Conservation (phyloP, 2,888 invertebrate species). For the Cephus nigrinus region DNA sequence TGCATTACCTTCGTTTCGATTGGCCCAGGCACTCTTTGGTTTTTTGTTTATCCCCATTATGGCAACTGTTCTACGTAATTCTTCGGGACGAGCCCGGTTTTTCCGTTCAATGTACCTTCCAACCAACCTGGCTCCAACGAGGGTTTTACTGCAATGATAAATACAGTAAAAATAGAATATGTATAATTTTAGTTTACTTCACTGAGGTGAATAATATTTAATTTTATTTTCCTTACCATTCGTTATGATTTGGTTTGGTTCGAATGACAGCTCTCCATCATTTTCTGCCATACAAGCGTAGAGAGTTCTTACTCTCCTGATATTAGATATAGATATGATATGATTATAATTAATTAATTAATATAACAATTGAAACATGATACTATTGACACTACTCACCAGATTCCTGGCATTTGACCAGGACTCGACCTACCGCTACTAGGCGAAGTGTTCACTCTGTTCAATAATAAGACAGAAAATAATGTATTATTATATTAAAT, state of each 20-base stretch:
- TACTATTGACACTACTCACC: conserved; percentile 43
- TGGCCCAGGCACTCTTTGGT: conserved; percentile 49
- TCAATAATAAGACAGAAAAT: conserved; percentile 33
- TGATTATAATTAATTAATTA: neutral
- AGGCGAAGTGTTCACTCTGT: conserved; percentile 58
- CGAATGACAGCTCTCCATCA: conserved; percentile 96
- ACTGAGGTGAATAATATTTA: neutral
- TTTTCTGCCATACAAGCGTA: conserved; percentile 97
- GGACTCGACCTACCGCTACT: conserved; percentile 64
- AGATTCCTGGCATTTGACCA: conserved; percentile 60
- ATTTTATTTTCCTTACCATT: conserved; percentile 77
- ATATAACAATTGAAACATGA: neutral
- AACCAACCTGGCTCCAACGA: conserved; percentile 98
- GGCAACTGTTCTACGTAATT: conserved; percentile 94
- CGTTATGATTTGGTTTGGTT: conserved; percentile 97
- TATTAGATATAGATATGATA: neutral
- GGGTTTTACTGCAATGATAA: conserved; percentile 77
- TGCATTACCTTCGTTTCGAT: neutral
- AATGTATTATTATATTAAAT: conserved; percentile 53
- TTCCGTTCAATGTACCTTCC: conserved; percentile 92
- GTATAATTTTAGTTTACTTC: neutral
- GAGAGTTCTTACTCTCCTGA: conserved; percentile 89
- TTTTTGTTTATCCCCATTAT: conserved; percentile 61
- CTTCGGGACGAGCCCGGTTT: conserved; percentile 92
- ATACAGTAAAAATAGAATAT: neutral